A percentile compares a stretch with the other conserved stretches of the same genome.
Conservation (phyloP, 2,113 vertebrate genomes). For the Uropsilus gracilis region DNA sequence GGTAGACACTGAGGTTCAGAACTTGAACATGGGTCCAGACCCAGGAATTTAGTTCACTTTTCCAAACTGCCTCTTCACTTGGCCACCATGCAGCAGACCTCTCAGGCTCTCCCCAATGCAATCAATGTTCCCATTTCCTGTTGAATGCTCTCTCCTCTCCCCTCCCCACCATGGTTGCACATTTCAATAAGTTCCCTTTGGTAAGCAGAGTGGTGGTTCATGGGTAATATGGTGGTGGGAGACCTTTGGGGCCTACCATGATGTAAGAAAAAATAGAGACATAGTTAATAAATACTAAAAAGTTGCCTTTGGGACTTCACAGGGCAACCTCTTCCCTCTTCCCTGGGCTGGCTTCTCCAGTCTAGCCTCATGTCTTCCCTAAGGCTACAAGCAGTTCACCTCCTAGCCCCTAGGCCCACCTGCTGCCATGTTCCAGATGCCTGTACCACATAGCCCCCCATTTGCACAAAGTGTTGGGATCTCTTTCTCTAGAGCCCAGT, state of each 20-base stretch:
- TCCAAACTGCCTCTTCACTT: not conserved
- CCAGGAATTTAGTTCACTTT: not conserved
- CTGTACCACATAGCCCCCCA: too few species aligned
- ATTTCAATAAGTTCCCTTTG: not conserved
- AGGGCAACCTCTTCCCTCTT: too few species aligned
- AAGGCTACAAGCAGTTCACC: too few species aligned
- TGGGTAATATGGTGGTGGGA: too few species aligned
- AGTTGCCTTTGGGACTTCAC: not conserved
- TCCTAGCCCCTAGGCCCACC: fast-evolving
- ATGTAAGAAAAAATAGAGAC: too few species aligned
- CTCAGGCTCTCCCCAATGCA: not conserved
- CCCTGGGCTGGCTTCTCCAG: not conserved
- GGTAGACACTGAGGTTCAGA: fast-evolving
- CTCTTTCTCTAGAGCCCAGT: not conserved
- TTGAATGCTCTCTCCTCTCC: not conserved
- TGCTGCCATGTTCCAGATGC: too few species aligned
- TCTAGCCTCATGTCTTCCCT: not conserved
- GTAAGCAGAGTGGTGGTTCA: not conserved
- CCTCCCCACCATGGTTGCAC: not conserved
- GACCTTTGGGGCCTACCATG: too few species aligned
- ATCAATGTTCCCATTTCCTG: not conserved
- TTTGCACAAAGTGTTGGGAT: fast-evolving
- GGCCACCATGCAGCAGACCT: not conserved
- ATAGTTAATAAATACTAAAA: too few species aligned
- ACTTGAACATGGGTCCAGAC: not conserved